These are phyloP conservation scores for Sakesphorus luctuosus DNA, from an alignment of 2,113 vertebrate species.

Conservation along the genomic window DNA sequence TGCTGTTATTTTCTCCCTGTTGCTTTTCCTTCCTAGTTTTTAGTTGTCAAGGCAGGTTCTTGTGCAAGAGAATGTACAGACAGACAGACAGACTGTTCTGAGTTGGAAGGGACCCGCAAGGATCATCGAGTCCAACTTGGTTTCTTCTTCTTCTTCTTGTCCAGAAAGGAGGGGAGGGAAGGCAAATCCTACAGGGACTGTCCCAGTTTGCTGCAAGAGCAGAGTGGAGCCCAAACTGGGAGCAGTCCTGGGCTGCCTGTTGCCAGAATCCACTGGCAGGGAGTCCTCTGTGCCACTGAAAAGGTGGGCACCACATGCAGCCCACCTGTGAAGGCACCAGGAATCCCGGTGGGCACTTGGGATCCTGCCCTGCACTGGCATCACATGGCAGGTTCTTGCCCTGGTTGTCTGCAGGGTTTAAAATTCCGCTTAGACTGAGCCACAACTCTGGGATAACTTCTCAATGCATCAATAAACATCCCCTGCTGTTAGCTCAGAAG, in stretches of 20 bases:
- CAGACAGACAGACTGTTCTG: too few relatives aligned
- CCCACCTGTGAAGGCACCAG: neutral
- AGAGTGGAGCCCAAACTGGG: neutral
- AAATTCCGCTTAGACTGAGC: neutral
- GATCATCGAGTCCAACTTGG: too few relatives aligned
- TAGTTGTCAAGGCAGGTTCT: neutral
- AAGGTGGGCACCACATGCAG: neutral
- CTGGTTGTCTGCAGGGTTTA: neutral
- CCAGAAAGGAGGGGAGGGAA: neutral
- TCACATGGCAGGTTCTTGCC: accelerated
- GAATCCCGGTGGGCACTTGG: accelerated
- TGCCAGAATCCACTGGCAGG: neutral
- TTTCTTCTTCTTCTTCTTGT: neutral
- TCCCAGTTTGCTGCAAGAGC: accelerated
- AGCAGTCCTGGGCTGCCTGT: neutral
- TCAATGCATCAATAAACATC: neutral
- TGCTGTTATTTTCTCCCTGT: neutral
- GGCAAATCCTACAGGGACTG: neutral
- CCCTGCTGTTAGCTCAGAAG: neutral
- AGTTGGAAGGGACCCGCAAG: too few relatives aligned
- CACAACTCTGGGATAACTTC: neutral
- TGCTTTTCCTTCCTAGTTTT: neutral
- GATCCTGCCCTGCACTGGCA: neutral
- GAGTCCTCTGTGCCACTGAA: neutral
- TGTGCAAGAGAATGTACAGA: neutral